Evolutionary conservation across 2,113 vertebrate species (phyloP).

Genomic region (Furnarius figulus): DNA sequence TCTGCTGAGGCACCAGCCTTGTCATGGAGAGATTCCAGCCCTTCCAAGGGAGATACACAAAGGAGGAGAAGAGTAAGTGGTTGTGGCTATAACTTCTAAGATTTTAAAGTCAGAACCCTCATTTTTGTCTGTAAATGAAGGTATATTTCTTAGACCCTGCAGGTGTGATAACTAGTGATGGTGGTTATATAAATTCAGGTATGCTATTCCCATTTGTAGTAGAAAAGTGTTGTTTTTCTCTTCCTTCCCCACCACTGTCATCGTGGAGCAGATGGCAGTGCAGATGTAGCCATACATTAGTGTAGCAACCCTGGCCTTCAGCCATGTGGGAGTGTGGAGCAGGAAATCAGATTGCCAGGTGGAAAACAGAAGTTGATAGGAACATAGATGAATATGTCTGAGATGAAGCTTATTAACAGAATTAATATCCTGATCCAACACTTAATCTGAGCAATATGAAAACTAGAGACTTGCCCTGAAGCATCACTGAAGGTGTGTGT

Average conservation of each 20-base stretch:
- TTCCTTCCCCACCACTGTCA: not conserved
- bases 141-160: not conserved
- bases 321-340: not conserved
- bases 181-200: not conserved
- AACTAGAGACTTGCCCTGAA: not conserved
- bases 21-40: not conserved
- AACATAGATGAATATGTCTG: not conserved
- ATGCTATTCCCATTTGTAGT: not conserved
- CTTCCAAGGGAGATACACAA: not conserved
- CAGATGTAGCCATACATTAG: not conserved
- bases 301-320: not conserved
- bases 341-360: not conserved
- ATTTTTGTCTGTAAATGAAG: not conserved
- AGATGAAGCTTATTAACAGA: not conserved
- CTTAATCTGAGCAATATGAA: not conserved
- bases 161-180: not conserved
- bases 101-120: not conserved
- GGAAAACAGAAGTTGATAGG: not conserved
- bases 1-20: not conserved
- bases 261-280: not conserved
- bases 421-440: not conserved
- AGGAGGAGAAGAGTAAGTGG: not conserved
- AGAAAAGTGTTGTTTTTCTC: not conserved
- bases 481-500: not conserved
- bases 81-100: not conserved